phyloP scores from a whole-genome alignment of 2,888 invertebrate genomes.

The Epiblema foenella region DNA sequence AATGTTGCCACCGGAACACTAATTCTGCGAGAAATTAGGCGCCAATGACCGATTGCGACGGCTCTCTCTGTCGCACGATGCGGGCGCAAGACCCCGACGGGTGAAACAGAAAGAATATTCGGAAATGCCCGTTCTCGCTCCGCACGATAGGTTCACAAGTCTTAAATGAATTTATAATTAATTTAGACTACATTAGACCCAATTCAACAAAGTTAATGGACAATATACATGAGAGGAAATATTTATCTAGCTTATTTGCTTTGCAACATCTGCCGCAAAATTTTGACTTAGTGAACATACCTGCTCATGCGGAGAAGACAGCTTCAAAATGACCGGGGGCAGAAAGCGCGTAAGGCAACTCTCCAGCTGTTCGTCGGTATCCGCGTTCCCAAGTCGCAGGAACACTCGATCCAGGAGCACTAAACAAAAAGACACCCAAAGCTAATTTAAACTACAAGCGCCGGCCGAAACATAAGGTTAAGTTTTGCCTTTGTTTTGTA shows the following conservation, averaged over 20 bases:
- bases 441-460: slow-evolving; percentile 42
- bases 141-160: too few species aligned
- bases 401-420: slow-evolving; percentile 95
- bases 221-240: background rate
- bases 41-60: too few species aligned
- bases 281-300: slow-evolving; percentile 70
- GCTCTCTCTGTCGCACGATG: too few species aligned
- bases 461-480: slow-evolving; percentile 43
- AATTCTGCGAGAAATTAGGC: too few species aligned
- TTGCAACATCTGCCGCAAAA: background rate
- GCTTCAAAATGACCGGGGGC: slow-evolving; percentile 94
- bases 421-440: slow-evolving; percentile 57
- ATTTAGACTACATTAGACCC: background rate
- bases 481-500: background rate
- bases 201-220: background rate
- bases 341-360: slow-evolving; percentile 91
- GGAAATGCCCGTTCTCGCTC: too few species aligned
- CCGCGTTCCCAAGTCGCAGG: slow-evolving; percentile 93
- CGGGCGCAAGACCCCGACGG: too few species aligned
- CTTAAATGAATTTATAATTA: background rate
- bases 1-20: too few species aligned
- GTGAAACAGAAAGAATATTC: too few species aligned
- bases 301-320: slow-evolving; percentile 94
- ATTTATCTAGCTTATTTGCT: background rate
- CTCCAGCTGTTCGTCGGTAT: slow-evolving; percentile 95